phyloP scores from a whole-genome alignment of 2,888 invertebrate genomes.

The Mayetiola destructor region DNA sequence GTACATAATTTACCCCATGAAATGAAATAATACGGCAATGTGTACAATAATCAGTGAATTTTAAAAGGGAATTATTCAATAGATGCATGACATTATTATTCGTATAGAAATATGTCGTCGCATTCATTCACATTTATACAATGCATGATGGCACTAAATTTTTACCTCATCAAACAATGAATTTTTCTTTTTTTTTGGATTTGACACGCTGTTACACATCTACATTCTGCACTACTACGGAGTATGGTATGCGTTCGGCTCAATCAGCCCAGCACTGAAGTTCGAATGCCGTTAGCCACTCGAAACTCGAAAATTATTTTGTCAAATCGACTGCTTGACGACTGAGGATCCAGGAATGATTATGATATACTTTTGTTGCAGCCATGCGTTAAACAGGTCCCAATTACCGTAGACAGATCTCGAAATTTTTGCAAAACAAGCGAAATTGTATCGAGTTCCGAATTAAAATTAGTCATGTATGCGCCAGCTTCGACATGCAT shows the following conservation, averaged over 20 bases:
- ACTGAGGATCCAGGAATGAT: slow-evolving; percentile 2
- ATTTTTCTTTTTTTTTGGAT: too few species aligned
- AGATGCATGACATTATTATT: neutral
- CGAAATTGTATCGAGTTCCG: too few species aligned
- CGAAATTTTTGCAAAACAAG: too few species aligned
- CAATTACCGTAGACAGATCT: neutral
- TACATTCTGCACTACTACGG: too few species aligned
- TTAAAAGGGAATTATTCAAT: slow-evolving; percentile 10
- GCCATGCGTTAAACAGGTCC: slow-evolving; percentile 13
- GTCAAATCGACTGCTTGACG: too few species aligned
- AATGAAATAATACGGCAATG: slow-evolving; percentile 9
- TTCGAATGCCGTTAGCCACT: too few species aligned
- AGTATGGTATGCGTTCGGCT: too few species aligned
- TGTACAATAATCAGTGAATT: slow-evolving; percentile 6
- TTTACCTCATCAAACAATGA: slow-evolving; percentile 5
- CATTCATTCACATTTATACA: neutral
- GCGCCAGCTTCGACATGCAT: too few species aligned
- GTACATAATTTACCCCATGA: slow-evolving; percentile 13
- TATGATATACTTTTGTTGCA: slow-evolving; percentile 2
- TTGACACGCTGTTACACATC: slow-evolving; percentile 7
- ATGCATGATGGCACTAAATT: neutral
- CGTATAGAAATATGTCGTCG: too few species aligned
- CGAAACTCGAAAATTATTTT: too few species aligned
- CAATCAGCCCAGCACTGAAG: too few species aligned
- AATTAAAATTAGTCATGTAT: too few species aligned